Base-by-base conservation (phyloP, 2,888 invertebrate species). In the Noctua janthina region DNA sequence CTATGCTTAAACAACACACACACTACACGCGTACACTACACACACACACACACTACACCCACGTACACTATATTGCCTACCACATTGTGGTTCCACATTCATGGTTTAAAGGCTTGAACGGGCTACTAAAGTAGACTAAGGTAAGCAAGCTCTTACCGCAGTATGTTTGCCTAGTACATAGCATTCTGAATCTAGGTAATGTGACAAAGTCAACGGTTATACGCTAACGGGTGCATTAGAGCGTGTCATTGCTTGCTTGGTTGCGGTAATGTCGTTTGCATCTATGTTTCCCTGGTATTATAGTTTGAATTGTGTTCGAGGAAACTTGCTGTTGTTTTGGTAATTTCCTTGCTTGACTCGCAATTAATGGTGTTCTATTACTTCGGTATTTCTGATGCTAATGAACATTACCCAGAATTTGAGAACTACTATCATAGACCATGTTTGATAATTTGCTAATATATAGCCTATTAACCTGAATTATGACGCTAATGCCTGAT, bases 91-190 rank as follows among this genome's bases (percentile, higher is more conserved):
- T 70, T 62, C 49, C 17, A n/a, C 82, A 51, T 49, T 73, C 35
- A 51, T 67, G 67, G 79, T 66, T 62, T 73, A 51, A 71, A 67
- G 29, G 74, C 75, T 72, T 51, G 67, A 79, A 85, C 54, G 20
- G 54, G 56, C 68, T 72, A 84, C 69, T 87, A 87, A 69, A 83
- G 83, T 70, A 76, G 39, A 70, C 72, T 76, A 39, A 73, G 39
- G 13, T 62, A 67, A 72, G 67, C 75, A 51, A 74, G 49, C 66
- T 71, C 51, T 20, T 3, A 69, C 84, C 74, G 43, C 86, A 74
- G 13, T 72, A 81, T 81, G 79, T 79, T 79, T 69, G 74, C 76
- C 56, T 64, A 70, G 74, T 79, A 79, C n/a, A 62, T 76, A 51
- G 73, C 11, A 56, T 59, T 13, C 59, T 68, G 39, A 76, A 68